Evolutionary conservation across 1,140 invertebrate genomes (phyloP).

Genomic region (Chymomyza costata): DNA sequence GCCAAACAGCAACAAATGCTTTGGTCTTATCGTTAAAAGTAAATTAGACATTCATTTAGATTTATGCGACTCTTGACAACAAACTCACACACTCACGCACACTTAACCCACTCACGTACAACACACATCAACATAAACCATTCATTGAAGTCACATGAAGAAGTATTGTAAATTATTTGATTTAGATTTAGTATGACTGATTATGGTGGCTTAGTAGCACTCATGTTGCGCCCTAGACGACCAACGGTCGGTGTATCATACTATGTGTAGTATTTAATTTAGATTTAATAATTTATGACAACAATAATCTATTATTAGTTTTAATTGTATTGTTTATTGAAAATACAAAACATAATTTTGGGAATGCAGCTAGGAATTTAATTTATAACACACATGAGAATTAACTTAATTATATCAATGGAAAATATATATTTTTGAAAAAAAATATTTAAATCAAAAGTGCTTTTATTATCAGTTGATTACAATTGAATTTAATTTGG

Average conservation of each 20-base stretch:
- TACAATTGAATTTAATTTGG: slow-evolving; percentile 1
- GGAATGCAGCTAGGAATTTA: slow-evolving; percentile 28
- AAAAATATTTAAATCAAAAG: slow-evolving; percentile 27
- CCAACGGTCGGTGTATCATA: slow-evolving; percentile 5
- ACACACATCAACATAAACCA: slow-evolving; percentile 41
- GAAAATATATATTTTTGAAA: slow-evolving; percentile 46
- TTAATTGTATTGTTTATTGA: slow-evolving; percentile 41
- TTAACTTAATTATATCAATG: slow-evolving; percentile 33
- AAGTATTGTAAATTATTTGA: slow-evolving; percentile 72
- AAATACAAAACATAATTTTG: too few relatives aligned
- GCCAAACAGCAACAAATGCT: slow-evolving; percentile 16
- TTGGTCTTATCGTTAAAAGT: slow-evolving; percentile 17
- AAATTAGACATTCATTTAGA: slow-evolving; percentile 23
- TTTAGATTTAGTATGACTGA: slow-evolving; percentile 50
- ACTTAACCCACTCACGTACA: not conserved
- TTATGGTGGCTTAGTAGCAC: too few relatives aligned
- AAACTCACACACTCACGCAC: not conserved
- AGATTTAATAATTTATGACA: slow-evolving; percentile 71
- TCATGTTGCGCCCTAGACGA: not conserved
- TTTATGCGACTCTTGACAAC: not conserved
- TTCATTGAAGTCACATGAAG: slow-evolving; percentile 59
- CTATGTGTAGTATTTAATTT: slow-evolving; percentile 50
- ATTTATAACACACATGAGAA: slow-evolving; percentile 26
- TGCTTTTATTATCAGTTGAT: too few relatives aligned
- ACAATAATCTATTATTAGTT: slow-evolving; percentile 58